Percentiles rank a stretch among this genome's conserved stretches.
These are phyloP conservation scores for Tamias sibiricus DNA, from an alignment of 2,113 vertebrate species.

Conservation along the genomic window DNA sequence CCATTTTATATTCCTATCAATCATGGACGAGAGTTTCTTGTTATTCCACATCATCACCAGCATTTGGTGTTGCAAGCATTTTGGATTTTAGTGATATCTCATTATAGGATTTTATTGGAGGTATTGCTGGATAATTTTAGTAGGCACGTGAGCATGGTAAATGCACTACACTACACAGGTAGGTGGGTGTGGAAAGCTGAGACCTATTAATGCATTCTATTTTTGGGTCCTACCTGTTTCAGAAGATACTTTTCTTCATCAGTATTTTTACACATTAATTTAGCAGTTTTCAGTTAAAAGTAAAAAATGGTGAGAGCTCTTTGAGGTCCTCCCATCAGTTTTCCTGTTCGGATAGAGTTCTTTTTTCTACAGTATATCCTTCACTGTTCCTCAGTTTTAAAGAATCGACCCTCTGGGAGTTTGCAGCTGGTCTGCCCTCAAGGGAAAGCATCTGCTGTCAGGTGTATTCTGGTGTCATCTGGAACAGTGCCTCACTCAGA, in stretches of 20 bases:
- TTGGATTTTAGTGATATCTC: background rate
- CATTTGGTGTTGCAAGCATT: background rate
- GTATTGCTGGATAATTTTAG: background rate
- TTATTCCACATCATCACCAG: too few species aligned
- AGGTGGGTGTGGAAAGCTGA: background rate
- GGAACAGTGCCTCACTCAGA: background rate
- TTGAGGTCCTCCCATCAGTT: background rate
- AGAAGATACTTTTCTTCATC: constrained; percentile 24
- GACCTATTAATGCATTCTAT: background rate
- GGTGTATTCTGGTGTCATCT: background rate
- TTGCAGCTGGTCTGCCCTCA: constrained; percentile 4
- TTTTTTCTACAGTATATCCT: background rate
- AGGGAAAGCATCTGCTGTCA: background rate
- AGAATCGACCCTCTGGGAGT: background rate
- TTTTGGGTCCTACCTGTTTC: background rate
- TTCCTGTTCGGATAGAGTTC: background rate
- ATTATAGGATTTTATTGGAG: background rate
- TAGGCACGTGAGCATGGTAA: background rate
- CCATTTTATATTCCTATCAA: background rate
- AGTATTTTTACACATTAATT: background rate
- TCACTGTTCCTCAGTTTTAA: background rate
- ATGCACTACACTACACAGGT: background rate
- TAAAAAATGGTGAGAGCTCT: background rate
- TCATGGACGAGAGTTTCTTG: background rate
- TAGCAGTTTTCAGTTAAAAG: constrained; percentile 6